Evolutionary conservation across 2,113 vertebrate species (phyloP), one percentile per base, ranked within the genome.

Genomic region (Brachyistius frenatus): DNA sequence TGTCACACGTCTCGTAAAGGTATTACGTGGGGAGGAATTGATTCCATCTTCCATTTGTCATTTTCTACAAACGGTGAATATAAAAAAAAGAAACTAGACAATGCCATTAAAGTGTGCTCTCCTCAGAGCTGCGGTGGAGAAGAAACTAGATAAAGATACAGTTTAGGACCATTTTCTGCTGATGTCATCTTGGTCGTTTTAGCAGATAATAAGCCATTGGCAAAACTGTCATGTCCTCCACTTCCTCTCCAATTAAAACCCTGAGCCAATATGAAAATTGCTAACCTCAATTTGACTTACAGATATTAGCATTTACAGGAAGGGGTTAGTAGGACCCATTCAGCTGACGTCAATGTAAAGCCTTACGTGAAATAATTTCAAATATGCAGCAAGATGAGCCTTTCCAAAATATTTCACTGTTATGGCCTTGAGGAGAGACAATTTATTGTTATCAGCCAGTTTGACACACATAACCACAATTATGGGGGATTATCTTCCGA

Each of bases 401-500:
- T 56, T 37, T 31, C 5, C 30, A 44, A 77, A 53, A 46, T 58
- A 69, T 69, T 66, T 66, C 32, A 85, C 14, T 66, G 31, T 62
- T 49, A 46, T 44, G 47, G 35, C 58, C 55, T 39, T 44, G 47
- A 46, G 11, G 32, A 81, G 61, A 31, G 36, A 78, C 56, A 58
- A 61, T 47, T 53, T 57, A 64, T 73, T 63, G 53, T 81, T 82
- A 80, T 73, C 67, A 47, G 53, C 31, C 78, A 63, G 77, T 85
- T 69, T 84, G 76, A 89, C 78, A 87, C 72, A 86, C 86, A 85
- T 33, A 31, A 68, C 58, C 70, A 73, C 62, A 91, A 89, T 80
- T 74, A 82, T 30, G 52, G 30, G 41, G 62, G 67, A 90, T 91
- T 93, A 90, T 86, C 55, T 90, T 84, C 52, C 67, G 44, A 89